Conservation (phyloP, 1,140 invertebrate species). For the Lutraria rhynchaena region DNA sequence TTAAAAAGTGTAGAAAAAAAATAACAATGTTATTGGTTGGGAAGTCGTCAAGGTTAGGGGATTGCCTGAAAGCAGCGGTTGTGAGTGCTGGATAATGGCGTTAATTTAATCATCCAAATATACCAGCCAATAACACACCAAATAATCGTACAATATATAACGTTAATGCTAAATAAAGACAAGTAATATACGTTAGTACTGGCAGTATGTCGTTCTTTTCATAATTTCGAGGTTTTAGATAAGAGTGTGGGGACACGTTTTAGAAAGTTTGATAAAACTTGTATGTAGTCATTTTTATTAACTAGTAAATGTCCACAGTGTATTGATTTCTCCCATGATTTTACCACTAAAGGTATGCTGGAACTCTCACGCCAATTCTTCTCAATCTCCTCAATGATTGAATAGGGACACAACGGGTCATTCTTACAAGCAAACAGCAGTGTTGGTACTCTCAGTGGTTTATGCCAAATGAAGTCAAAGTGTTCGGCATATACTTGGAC, state of each 20-base stretch:
- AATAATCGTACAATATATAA: too few relatives aligned
- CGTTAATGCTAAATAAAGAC: too few relatives aligned
- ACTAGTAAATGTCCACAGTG: conserved; percentile 19
- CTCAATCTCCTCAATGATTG: conserved; percentile 1
- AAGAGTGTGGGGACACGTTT: conserved; percentile 6
- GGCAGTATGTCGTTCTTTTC: too few relatives aligned
- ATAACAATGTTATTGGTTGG: too few relatives aligned
- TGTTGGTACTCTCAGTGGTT: conserved; percentile 47
- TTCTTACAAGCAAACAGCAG: conserved; percentile 39
- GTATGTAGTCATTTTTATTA: conserved; percentile 26
- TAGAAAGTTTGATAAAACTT: not conserved
- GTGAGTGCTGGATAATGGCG: too few relatives aligned
- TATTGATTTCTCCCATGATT: conserved; percentile 46
- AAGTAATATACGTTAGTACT: too few relatives aligned
- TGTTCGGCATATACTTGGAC: conserved; percentile 32
- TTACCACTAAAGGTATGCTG: conserved; percentile 9
- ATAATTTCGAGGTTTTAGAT: too few relatives aligned
- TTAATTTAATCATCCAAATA: too few relatives aligned
- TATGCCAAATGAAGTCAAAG: conserved; percentile 26
- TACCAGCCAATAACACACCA: too few relatives aligned
- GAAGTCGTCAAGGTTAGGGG: too few relatives aligned
- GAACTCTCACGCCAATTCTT: conserved; percentile 6
- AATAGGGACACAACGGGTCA: conserved; percentile 37
- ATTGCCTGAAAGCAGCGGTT: too few relatives aligned
- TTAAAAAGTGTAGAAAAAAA: too few relatives aligned